phyloP scores from a whole-genome alignment of 2,888 invertebrate species.

The Plagiodera versicolora region DNA sequence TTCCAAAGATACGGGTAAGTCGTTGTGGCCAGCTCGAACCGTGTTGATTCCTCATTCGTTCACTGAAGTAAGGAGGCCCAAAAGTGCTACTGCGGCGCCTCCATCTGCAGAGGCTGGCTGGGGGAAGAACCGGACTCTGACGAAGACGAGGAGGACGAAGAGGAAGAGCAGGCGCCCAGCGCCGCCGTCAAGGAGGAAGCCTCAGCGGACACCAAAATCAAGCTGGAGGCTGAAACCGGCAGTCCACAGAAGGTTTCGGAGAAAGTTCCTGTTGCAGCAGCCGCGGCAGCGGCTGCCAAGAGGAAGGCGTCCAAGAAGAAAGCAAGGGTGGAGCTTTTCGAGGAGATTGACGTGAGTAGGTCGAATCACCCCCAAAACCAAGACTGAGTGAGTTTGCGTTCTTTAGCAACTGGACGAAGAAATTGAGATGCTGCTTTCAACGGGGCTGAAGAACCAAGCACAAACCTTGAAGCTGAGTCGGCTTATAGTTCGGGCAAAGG shows the following conservation, averaged over 20 bases:
- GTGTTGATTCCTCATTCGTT: too few species aligned
- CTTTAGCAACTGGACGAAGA: slow-evolving; percentile 83
- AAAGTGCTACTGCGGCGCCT: slow-evolving; percentile 89
- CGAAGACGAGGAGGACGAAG: slow-evolving; percentile 56
- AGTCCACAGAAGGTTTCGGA: slow-evolving; percentile 53
- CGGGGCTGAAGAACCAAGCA: slow-evolving; percentile 84
- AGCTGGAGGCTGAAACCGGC: slow-evolving; percentile 30
- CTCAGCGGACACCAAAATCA: slow-evolving; percentile 21
- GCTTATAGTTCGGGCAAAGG: slow-evolving; percentile 90
- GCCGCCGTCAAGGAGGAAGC: slow-evolving; percentile 10
- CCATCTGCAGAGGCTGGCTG: slow-evolving; percentile 92
- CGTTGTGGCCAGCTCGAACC: too few species aligned
- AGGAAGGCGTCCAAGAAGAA: slow-evolving; percentile 49
- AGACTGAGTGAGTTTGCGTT: too few species aligned
- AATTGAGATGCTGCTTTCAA: slow-evolving; percentile 74
- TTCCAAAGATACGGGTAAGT: slow-evolving; percentile 94
- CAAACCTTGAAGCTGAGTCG: slow-evolving; percentile 89
- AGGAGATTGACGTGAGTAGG: slow-evolving; percentile 64
- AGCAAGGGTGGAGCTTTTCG: slow-evolving; percentile 58
- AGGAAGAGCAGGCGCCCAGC: slow-evolving; percentile 40
- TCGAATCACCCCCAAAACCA: too few species aligned
- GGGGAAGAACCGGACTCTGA: slow-evolving; percentile 81
- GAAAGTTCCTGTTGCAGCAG: slow-evolving; percentile 21
- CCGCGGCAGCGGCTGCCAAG: slow-evolving; percentile 27
- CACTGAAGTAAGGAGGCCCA: slow-evolving; percentile 97